A percentile compares a stretch with the other conserved stretches of the same genome.
Evolutionary conservation across 2,797 vertebrate genomes (phyloP).

Genomic region (Scleropages formosus): DNA sequence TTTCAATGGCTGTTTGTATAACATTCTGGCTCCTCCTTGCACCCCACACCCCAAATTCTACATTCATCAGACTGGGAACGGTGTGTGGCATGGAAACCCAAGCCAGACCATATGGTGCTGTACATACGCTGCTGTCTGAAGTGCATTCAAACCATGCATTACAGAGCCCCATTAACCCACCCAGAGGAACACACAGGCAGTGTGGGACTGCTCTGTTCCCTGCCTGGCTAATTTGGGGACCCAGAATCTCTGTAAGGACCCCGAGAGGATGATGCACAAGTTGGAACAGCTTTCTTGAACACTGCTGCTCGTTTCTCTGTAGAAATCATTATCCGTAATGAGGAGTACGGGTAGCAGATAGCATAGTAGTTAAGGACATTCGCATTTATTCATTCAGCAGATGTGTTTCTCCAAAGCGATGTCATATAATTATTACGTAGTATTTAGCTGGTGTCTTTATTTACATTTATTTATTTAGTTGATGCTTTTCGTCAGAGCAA

Average conservation of each 20-base stretch:
- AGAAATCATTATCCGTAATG: too few relatives aligned
- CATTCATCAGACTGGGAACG: constrained; percentile 67
- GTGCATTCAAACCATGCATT: constrained; percentile 64
- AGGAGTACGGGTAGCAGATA: too few relatives aligned
- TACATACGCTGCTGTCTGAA: constrained; percentile 58
- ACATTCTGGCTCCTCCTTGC: constrained; percentile 16
- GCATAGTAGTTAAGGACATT: too few relatives aligned
- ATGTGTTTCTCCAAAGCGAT: too few relatives aligned
- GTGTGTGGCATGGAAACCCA: constrained; percentile 61
- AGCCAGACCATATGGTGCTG: constrained; percentile 57
- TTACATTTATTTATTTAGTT: too few relatives aligned
- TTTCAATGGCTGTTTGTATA: constrained; percentile 39
- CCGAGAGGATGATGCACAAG: not conserved
- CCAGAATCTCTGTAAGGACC: not conserved
- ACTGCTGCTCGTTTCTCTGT: not conserved
- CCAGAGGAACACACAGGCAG: constrained; percentile 53
- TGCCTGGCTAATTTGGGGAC: constrained; percentile 31
- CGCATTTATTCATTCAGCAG: too few relatives aligned
- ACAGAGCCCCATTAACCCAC: constrained; percentile 61
- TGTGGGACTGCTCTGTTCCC: constrained; percentile 27
- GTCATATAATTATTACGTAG: too few relatives aligned
- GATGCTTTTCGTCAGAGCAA: too few relatives aligned
- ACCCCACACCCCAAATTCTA: constrained; percentile 47
- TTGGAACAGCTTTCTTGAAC: not conserved
- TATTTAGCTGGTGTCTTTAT: too few relatives aligned